Base-by-base conservation (phyloP, 2,113 vertebrate genomes). In the Ciconia boyciana region DNA sequence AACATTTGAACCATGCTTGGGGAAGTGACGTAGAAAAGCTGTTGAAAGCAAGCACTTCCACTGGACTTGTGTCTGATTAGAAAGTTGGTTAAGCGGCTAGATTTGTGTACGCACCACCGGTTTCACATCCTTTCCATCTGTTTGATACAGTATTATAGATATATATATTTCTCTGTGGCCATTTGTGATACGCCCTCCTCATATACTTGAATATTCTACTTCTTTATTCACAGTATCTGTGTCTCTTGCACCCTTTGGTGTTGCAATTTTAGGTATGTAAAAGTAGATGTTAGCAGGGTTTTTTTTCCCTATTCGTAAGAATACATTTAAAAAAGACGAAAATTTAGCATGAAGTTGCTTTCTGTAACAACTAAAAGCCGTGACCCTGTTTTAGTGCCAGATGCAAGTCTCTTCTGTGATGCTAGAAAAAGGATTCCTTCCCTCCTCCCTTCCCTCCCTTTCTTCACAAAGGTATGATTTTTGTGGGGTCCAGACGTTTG, bases 241-340 rank as follows among this genome's bases (percentile, higher is more conserved):
- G 96, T 98, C 98, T 98, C 98, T 98, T 98, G 98, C 98, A 98
- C 98, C 98, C 97, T 98, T 98, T 97, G 98, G 98, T 98, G 98
- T 98, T 98, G 98, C 98, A 98, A 97, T 99, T 99, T 99, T 99
- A 99, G 98, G 98, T 99, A 99, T 99, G 99, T 99, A 99, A 99
- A 99, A 99, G 99, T 99, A 99, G 99, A 98, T 99, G 99, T 99
- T 99, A 98, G 99, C 99, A 98, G 98, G 97, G 97, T 90, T 98
- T 98, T 98, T 99, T 99, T 98, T 93, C 97, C 98, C 98, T 99
- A 98, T 98, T 99, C 98, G 98, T 98, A 99, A 98, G 98, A 98
- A 98, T 98, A 98, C 98, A 95, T 98, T 98, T 97, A 90, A 98
- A 98, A 98, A 97, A 94, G 70, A 97, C 89, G 93, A 98, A 98